phyloP scores from a whole-genome alignment of 1,140 invertebrate species.

The Ganaspis sp. region DNA sequence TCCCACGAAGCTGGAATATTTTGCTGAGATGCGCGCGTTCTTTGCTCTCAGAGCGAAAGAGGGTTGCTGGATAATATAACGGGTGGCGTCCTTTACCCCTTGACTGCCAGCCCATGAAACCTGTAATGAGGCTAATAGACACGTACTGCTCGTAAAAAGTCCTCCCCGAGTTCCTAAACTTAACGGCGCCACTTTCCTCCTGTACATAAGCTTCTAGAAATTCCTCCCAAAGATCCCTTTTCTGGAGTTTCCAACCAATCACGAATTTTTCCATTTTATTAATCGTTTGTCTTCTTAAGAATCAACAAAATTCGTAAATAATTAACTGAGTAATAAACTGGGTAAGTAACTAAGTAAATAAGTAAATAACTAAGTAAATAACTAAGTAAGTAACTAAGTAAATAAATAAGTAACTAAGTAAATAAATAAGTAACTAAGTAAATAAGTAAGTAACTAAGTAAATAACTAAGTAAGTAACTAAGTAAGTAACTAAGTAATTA shows the following conservation, averaged over 20 bases:
- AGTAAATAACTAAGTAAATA: too few relatives aligned
- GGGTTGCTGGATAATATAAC: conserved; percentile 53
- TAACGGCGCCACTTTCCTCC: conserved; percentile 42
- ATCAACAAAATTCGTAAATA: not conserved
- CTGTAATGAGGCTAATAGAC: conserved; percentile 66
- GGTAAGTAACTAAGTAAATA: too few relatives aligned
- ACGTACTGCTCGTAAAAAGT: conserved; percentile 65
- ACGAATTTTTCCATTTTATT: not conserved
- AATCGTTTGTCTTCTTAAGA: too few relatives aligned
- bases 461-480: too few relatives aligned
- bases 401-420: too few relatives aligned
- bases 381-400: too few relatives aligned
- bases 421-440: too few relatives aligned
- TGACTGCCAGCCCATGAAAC: conserved; percentile 29
- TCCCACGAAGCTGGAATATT: conserved; percentile 12
- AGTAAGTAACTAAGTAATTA: too few relatives aligned
- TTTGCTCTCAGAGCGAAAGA: not conserved
- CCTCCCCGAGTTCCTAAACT: conserved; percentile 55
- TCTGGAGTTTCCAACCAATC: not conserved
- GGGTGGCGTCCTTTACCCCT: conserved; percentile 55
- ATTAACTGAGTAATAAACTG: not conserved
- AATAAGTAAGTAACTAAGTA: too few relatives aligned
- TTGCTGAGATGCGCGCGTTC: not conserved
- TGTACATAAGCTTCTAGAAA: not conserved
- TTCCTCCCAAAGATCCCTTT: not conserved